A percentile compares a stretch with the other conserved stretches of the same genome.
Conservation (phyloP, 2,888 invertebrate species). For the Acleris laterana region DNA sequence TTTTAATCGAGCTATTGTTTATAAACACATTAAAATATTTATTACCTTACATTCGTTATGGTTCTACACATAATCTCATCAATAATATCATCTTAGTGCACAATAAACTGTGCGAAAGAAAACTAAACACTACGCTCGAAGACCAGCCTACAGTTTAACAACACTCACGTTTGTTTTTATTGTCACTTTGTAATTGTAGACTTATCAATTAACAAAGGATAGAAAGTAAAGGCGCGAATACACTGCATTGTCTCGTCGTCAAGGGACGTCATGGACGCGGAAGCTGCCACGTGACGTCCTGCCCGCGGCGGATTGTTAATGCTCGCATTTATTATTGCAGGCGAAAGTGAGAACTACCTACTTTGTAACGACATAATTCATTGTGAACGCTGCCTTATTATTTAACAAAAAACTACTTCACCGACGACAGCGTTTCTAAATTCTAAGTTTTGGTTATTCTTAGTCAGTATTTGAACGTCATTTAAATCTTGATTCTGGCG, state of each 20-base stretch:
- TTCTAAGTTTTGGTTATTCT: neutral
- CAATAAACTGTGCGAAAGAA: neutral
- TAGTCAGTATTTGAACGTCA: neutral
- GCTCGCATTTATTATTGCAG: constrained; percentile 65
- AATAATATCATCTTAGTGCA: neutral
- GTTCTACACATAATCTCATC: neutral
- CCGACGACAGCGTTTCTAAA: neutral
- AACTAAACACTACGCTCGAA: neutral
- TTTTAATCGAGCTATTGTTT: too few species aligned
- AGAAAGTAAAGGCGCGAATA: constrained; percentile 38
- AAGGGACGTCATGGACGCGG: constrained; percentile 61
- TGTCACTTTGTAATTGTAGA: neutral
- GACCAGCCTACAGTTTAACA: neutral
- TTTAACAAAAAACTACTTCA: constrained; percentile 25
- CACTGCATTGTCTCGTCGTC: constrained; percentile 48
- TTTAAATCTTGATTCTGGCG: neutral
- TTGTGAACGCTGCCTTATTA: constrained; percentile 50
- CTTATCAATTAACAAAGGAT: constrained; percentile 30
- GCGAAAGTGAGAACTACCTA: constrained; percentile 74
- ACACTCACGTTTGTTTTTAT: neutral
- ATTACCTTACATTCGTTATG: too few species aligned
- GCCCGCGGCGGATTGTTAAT: constrained; percentile 70
- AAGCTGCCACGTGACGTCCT: constrained; percentile 74
- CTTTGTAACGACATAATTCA: constrained; percentile 53
- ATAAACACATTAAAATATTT: too few species aligned